Evolutionary conservation across 2,797 vertebrate genomes (phyloP).

Genomic region (Pangasius macronema): DNA sequence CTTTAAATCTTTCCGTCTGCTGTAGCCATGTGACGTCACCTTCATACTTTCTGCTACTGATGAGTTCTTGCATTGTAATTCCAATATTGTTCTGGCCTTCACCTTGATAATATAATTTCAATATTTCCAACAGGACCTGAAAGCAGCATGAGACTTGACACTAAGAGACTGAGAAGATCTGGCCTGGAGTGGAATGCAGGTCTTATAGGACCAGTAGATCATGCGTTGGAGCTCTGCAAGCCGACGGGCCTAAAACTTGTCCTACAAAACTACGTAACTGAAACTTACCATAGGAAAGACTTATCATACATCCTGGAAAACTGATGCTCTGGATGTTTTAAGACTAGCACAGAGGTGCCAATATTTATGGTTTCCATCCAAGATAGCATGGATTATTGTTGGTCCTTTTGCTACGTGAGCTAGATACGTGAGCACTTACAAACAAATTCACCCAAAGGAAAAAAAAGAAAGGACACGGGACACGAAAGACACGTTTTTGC

Average conservation of each 20-base stretch:
- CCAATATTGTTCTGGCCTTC: neutral
- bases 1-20: neutral
- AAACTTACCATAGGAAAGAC: neutral
- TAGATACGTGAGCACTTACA: neutral
- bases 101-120: neutral
- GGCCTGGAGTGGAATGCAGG: neutral
- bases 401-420: neutral
- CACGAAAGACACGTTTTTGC: neutral
- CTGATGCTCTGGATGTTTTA: neutral
- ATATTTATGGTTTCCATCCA: neutral
- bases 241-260: neutral
- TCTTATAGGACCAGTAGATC: neutral
- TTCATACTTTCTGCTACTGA: neutral
- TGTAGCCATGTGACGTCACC: neutral
- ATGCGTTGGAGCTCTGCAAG: neutral
- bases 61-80: neutral
- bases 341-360: neutral
- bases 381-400: neutral
- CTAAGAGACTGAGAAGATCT: neutral
- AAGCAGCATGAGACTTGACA: neutral
- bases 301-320: neutral
- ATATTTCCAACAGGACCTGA: neutral
- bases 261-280: neutral
- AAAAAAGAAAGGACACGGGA: neutral
- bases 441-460: neutral